phyloP scores from a whole-genome alignment of 2,888 invertebrate genomes.

The Agyllia agylla region DNA sequence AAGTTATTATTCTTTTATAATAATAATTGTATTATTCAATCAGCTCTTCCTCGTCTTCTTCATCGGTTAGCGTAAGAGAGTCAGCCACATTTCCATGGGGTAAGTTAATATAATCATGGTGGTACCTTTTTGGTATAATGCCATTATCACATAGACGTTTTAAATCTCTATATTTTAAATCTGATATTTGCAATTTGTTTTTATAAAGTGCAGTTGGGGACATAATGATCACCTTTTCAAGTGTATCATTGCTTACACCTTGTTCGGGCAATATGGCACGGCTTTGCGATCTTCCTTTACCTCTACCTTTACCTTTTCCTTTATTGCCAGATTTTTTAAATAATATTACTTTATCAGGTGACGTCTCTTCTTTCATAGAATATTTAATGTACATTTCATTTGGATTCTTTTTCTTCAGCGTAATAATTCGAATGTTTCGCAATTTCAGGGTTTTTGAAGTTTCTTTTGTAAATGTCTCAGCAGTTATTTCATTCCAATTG shows the following conservation, averaged over 20 bases:
- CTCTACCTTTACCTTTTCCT: slow-evolving; percentile 47
- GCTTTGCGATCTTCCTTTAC: slow-evolving; percentile 24
- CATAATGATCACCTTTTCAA: slow-evolving; percentile 9
- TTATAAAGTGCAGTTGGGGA: background rate
- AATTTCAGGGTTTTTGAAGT: slow-evolving; percentile 56
- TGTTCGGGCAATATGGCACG: slow-evolving; percentile 10
- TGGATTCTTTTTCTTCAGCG: slow-evolving; percentile 55
- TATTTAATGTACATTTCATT: slow-evolving; percentile 52
- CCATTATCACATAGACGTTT: slow-evolving; percentile 35
- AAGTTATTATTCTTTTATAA: slow-evolving; percentile 19
- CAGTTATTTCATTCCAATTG: slow-evolving; percentile 29
- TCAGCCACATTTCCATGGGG: slow-evolving; percentile 24
- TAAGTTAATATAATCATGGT: slow-evolving; percentile 6
- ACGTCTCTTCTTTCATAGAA: slow-evolving; percentile 38
- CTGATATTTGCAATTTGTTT: slow-evolving; percentile 10
- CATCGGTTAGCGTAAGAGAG: slow-evolving; percentile 24
- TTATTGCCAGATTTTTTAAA: slow-evolving; percentile 32
- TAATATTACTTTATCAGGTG: slow-evolving; percentile 26
- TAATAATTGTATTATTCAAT: slow-evolving; percentile 16
- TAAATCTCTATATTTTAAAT: slow-evolving; percentile 23
- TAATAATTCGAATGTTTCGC: slow-evolving; percentile 40
- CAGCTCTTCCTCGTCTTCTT: slow-evolving; percentile 27
- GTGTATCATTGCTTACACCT: background rate
- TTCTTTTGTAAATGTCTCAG: slow-evolving; percentile 31
- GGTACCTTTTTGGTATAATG: slow-evolving; percentile 33